These are phyloP conservation scores for Cosmorhoe ocellata DNA, from an alignment of 2,888 invertebrate genomes.

Conservation along the genomic window DNA sequence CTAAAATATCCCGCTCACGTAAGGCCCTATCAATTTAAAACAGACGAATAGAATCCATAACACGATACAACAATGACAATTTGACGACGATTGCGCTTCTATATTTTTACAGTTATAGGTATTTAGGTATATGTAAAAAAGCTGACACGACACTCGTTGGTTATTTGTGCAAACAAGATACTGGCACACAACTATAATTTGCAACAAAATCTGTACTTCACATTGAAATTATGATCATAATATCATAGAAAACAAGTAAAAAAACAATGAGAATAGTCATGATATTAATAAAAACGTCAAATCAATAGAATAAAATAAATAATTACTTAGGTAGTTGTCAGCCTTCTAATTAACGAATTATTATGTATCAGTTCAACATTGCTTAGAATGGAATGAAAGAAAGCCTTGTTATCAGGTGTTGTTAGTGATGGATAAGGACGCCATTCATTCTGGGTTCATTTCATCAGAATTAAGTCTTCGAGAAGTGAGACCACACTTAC, in stretches of 20 bases:
- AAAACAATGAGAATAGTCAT: slow-evolving; percentile 24
- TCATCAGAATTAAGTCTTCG: slow-evolving; percentile 40
- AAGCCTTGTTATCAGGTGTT: slow-evolving; percentile 31
- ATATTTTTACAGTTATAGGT: background rate
- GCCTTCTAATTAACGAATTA: slow-evolving; percentile 48
- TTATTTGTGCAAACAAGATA: slow-evolving; percentile 22
- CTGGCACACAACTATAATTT: slow-evolving; percentile 9
- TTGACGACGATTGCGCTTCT: slow-evolving; percentile 19
- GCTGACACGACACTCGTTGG: slow-evolving; percentile 13
- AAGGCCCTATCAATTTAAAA: slow-evolving; percentile 47
- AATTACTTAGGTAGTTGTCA: slow-evolving; percentile 49
- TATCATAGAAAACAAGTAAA: slow-evolving; percentile 15
- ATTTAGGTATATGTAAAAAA: background rate
- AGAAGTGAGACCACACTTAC: slow-evolving; percentile 39
- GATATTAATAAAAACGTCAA: slow-evolving; percentile 28
- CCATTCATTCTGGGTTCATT: slow-evolving; percentile 37
- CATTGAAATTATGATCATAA: slow-evolving; percentile 7
- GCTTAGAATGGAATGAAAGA: slow-evolving; percentile 44
- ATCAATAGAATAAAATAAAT: slow-evolving; percentile 39
- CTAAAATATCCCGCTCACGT: slow-evolving; percentile 42
- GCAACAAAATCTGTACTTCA: slow-evolving; percentile 21
- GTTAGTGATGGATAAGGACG: slow-evolving; percentile 37
- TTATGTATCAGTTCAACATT: slow-evolving; percentile 43
- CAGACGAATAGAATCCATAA: slow-evolving; percentile 43
- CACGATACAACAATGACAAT: slow-evolving; percentile 44